These are phyloP conservation scores for Pseudobourletiella spinata DNA, from an alignment of 1,140 invertebrate species.

Conservation along the genomic window DNA sequence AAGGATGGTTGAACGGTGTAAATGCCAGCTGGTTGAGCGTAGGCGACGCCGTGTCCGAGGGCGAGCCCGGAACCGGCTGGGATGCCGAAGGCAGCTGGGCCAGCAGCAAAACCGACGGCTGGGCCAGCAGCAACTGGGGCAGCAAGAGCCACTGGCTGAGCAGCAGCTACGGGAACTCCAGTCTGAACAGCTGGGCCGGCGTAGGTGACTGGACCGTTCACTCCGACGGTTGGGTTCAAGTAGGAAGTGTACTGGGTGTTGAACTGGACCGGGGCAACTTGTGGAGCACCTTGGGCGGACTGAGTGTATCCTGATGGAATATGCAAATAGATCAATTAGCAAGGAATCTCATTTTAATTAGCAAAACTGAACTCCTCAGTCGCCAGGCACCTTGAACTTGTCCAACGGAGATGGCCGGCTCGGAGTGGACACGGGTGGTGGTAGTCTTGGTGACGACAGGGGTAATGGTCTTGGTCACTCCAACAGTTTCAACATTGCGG, in stretches of 20 bases:
- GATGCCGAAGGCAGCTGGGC: neutral
- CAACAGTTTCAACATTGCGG: conserved; percentile 33
- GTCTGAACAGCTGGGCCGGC: conserved; percentile 8
- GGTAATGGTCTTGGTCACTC: conserved; percentile 36
- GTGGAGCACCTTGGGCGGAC: conserved; percentile 14
- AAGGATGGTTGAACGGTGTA: conserved; percentile 1
- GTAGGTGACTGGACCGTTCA: conserved; percentile 27
- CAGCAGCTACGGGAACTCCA: neutral
- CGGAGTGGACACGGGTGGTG: conserved; percentile 28
- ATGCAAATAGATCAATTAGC: neutral
- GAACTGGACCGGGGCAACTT: conserved; percentile 30
- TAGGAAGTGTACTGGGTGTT: conserved; percentile 32
- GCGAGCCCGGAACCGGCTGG: neutral
- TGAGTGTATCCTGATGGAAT: conserved; percentile 27
- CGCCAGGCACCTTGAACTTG: conserved; percentile 26
- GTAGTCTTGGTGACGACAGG: conserved; percentile 35
- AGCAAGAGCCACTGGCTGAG: neutral
- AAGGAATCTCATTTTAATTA: too few species aligned
- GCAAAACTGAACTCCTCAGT: too few species aligned
- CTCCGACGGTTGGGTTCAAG: conserved; percentile 30
- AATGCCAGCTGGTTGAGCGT: neutral
- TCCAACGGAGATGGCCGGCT: conserved; percentile 31
- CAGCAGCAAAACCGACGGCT: neutral
- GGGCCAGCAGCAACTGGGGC: neutral
- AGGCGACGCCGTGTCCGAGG: neutral